A percentile compares a stretch with the other conserved stretches of the same genome.
Conservation (phyloP, 2,888 invertebrate species). For the Hyalella azteca region DNA sequence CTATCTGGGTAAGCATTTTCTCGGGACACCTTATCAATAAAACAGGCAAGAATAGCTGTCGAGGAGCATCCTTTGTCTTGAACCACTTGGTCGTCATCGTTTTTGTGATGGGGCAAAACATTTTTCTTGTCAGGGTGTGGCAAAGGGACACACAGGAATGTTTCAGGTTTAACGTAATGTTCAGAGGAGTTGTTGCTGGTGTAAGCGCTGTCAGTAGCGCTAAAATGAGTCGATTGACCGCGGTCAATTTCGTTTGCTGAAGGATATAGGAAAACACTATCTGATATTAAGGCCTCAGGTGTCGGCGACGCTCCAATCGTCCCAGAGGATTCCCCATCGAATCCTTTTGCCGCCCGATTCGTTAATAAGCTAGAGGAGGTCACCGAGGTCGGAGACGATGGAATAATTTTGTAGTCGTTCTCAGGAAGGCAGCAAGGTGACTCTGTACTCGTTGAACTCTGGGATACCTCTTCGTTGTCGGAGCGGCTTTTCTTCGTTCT, state of each 20-base stretch:
- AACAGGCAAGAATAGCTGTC: slow-evolving; percentile 44
- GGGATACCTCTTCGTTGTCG: neutral
- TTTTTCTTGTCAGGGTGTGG: slow-evolving; percentile 41
- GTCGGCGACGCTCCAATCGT: neutral
- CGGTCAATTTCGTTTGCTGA: slow-evolving; percentile 1
- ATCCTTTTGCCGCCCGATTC: neutral
- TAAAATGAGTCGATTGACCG: neutral
- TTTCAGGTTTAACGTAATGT: slow-evolving; percentile 29
- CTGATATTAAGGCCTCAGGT: slow-evolving; percentile 15
- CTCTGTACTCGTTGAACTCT: neutral
- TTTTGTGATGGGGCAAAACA: too few relatives aligned
- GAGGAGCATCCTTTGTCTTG: neutral
- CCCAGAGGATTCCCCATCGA: neutral
- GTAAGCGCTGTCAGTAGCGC: neutral
- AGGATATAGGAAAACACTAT: slow-evolving; percentile 27
- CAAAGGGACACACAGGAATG: slow-evolving; percentile 48
- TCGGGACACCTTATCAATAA: slow-evolving; percentile 42
- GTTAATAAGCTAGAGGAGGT: neutral
- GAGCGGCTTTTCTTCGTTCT: too few relatives aligned
- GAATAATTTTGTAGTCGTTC: neutral
- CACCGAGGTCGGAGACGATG: neutral
- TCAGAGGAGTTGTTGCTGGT: neutral
- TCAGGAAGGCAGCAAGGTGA: neutral
- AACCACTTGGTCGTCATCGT: neutral
- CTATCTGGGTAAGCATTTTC: neutral